Evolutionary conservation across 1,140 invertebrate genomes (phyloP), one percentile per base, ranked within the genome.

Genomic region (Leptinotarsa texana): DNA sequence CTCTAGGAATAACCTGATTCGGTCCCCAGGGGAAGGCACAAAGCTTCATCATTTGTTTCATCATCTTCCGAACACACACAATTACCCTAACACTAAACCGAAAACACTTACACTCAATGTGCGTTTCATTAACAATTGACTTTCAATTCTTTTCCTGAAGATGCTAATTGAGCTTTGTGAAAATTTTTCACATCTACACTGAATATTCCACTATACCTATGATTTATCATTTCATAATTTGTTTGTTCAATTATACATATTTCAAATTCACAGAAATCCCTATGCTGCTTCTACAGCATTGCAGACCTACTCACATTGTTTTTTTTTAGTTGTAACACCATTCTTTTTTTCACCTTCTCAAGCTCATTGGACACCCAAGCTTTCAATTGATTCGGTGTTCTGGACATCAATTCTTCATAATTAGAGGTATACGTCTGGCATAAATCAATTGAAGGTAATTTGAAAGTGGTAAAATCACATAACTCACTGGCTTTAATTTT

Each of bases 361-460:
- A 51, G 49, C 49, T 51, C 49, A 51, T 51, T 51, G 49, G 4
- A 51, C 49, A 51, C 49, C 49, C 49, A 51, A 51, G 49, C 13
- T 51, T 51, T 51, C 49, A 51, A 51, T 51, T 51, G 49, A 51
- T 51, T 51, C 3, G 11, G 17, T 1, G 49, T 51, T 51, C 49
- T 51, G 49, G 8, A 51, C 49, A 51, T 15, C 49, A 51, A 15
- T 51, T 51, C 49, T 51, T 51, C 49, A 51, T 51, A 51, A 51
- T 51, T 51, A 51, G 49, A 51, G 49, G 3, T 51, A 15, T 15
- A 51, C 13, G 11, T 2, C 49, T 51, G 49, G 49, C 49, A 51
- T 51, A 51, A n/a, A 51, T 51, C 49, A 51, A 51, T 51, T 51
- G 49, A 51, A 51, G 49, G 13, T 51, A 51, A 51, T 51, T 51